phyloP scores from a whole-genome alignment of 2,113 vertebrate genomes.

The Eulemur macaco region DNA sequence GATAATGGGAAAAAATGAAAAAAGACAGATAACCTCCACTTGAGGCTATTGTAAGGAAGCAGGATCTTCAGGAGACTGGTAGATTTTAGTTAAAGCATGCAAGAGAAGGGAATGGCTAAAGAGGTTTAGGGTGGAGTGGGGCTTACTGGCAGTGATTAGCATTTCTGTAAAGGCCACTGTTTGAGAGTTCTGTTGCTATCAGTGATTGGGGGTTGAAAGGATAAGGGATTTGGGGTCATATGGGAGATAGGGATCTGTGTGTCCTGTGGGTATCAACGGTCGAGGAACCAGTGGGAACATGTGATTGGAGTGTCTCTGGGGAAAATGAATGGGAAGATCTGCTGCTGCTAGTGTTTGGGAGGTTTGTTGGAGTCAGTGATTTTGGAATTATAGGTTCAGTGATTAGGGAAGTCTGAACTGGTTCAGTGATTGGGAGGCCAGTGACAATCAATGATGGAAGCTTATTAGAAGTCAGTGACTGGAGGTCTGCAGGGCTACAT shows the following conservation, averaged over 20 bases:
- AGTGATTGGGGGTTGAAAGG: neutral
- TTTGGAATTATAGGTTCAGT: neutral
- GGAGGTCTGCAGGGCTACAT: neutral
- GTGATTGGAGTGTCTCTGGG: neutral
- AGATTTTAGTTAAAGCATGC: constrained; percentile 1
- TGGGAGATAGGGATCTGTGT: neutral
- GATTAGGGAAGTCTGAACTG: neutral
- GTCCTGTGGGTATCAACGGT: neutral
- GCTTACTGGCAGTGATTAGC: neutral
- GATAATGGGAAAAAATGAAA: too few species aligned
- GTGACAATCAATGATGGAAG: neutral
- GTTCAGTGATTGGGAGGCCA: neutral
- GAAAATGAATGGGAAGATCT: neutral
- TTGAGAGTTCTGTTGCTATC: neutral
- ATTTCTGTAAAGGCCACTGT: neutral
- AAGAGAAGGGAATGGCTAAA: neutral
- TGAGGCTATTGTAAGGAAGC: neutral
- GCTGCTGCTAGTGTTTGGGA: neutral
- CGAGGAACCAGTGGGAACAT: neutral
- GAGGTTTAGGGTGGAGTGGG: neutral
- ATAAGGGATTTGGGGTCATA: neutral
- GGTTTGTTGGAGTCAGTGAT: neutral
- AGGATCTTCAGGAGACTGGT: neutral
- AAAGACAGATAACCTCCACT: neutral
- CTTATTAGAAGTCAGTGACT: neutral